Conservation (phyloP, 1,140 invertebrate species). For the Dinothrombium tinctorium region DNA sequence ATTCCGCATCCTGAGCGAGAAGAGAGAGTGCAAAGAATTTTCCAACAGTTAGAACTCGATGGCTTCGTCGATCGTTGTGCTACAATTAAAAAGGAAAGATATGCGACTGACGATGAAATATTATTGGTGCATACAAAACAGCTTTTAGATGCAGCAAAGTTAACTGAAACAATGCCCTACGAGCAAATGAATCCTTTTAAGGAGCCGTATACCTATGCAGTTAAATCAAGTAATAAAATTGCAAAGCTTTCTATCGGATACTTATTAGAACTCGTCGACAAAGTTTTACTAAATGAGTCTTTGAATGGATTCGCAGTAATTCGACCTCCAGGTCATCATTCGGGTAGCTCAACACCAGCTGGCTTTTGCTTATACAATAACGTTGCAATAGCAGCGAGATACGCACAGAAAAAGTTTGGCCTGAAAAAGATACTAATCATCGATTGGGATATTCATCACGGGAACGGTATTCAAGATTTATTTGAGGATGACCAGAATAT, state of each 20-base stretch:
- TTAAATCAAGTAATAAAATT: conserved; percentile 39
- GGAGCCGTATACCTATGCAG: conserved; percentile 41
- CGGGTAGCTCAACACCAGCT: conserved; percentile 37
- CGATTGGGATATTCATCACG: conserved; percentile 88
- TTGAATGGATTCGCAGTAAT: conserved; percentile 51
- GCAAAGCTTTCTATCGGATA: conserved; percentile 44
- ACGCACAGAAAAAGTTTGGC: conserved; percentile 34
- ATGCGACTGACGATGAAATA: conserved; percentile 41
- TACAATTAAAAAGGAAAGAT: conserved; percentile 23
- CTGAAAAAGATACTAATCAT: conserved; percentile 41
- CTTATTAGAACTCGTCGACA: conserved; percentile 53
- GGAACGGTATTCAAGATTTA: conserved; percentile 55
- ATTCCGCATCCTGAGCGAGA: conserved; percentile 53
- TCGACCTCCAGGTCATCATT: conserved; percentile 60
- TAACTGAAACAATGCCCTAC: conserved; percentile 24
- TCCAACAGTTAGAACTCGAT: conserved; percentile 37
- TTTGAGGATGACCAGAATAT: conserved; percentile 45
- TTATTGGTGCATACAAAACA: conserved; percentile 34
- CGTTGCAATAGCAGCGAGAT: conserved; percentile 49
- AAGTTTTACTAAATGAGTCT: conserved; percentile 32
- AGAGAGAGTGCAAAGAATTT: conserved; percentile 39
- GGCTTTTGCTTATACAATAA: conserved; percentile 82
- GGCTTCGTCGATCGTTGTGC: conserved; percentile 37
- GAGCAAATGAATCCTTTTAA: conserved; percentile 30
- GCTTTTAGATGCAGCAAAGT: conserved; percentile 34